phyloP scores from a whole-genome alignment of 1,140 invertebrate genomes.

The Habropoda laboriosa region DNA sequence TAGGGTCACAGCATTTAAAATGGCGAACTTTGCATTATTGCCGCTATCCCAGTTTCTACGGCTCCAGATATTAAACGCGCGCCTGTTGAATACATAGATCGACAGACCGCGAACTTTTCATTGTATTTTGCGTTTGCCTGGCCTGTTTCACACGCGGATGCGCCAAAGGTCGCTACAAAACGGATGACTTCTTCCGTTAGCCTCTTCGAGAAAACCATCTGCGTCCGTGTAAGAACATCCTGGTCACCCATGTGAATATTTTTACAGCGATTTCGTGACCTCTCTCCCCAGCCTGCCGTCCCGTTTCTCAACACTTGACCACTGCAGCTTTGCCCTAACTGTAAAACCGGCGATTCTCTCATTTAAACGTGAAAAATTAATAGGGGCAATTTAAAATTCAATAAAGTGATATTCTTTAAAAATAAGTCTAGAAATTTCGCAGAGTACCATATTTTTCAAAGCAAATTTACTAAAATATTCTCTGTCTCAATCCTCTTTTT shows the following conservation, averaged over 20 bases:
- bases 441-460: no score
- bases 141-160: constrained; percentile 60
- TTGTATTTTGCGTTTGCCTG: constrained; percentile 52
- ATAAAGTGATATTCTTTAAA: no score
- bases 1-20: constrained; percentile 55
- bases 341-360: no score
- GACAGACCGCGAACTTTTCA: constrained; percentile 35
- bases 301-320: background rate
- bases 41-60: constrained; percentile 51
- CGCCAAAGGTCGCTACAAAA: constrained; percentile 42
- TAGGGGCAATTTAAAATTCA: no score
- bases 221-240: background rate
- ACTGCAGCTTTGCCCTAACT: no score
- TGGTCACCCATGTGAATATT: constrained; percentile 28
- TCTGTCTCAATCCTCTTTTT: no score
- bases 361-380: no score
- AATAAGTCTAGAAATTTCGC: no score
- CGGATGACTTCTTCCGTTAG: constrained; percentile 57
- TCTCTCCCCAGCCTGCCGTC: background rate
- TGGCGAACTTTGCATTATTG: constrained; percentile 22
- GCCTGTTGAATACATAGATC: constrained; percentile 35
- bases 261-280: background rate
- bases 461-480: no score
- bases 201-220: constrained; percentile 25
- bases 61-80: constrained; percentile 46